These are phyloP conservation scores for Acronicta leporina DNA, from an alignment of 2,888 invertebrate genomes.

Conservation along the genomic window DNA sequence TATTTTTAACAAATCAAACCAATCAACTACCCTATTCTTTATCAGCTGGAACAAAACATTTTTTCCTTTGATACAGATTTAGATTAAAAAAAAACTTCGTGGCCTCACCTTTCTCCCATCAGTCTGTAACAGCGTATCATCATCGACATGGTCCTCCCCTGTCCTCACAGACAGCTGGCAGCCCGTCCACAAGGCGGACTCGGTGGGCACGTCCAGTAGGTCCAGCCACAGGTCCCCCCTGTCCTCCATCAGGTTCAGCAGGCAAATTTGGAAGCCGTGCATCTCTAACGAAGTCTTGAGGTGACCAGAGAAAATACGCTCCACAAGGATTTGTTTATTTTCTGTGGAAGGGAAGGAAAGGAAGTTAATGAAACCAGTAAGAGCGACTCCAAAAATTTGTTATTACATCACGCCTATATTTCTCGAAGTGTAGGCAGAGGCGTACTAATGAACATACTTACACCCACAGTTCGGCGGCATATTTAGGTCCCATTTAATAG, in stretches of 20 bases:
- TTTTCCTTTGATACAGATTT: no score
- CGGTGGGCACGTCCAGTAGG: conserved; percentile 89
- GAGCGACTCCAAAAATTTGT: no score
- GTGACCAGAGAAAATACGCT: conserved; percentile 88
- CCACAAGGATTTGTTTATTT: conserved; percentile 78
- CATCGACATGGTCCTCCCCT: conserved; percentile 73
- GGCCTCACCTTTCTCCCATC: conserved; percentile 72
- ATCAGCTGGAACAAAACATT: no score
- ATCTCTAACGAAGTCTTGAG: conserved; percentile 94
- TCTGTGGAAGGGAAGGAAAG: no score
- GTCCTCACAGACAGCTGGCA: conserved; percentile 68
- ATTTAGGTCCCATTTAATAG: no score
- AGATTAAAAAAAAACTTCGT: background rate
- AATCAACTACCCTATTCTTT: no score
- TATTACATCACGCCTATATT: no score
- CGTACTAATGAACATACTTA: no score
- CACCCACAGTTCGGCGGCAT: no score
- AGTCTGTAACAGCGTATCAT: conserved; percentile 67
- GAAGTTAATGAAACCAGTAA: no score
- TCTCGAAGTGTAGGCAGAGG: no score
- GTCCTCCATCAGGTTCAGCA: conserved; percentile 88
- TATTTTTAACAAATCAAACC: no score
- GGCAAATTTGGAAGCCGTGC: conserved; percentile 93
- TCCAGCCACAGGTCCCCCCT: conserved; percentile 83
- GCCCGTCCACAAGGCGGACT: conserved; percentile 90